A percentile compares a stretch with the other conserved stretches of the same genome.
phyloP scores from a whole-genome alignment of 2,113 vertebrate genomes.

The Fukomys damarensis region DNA sequence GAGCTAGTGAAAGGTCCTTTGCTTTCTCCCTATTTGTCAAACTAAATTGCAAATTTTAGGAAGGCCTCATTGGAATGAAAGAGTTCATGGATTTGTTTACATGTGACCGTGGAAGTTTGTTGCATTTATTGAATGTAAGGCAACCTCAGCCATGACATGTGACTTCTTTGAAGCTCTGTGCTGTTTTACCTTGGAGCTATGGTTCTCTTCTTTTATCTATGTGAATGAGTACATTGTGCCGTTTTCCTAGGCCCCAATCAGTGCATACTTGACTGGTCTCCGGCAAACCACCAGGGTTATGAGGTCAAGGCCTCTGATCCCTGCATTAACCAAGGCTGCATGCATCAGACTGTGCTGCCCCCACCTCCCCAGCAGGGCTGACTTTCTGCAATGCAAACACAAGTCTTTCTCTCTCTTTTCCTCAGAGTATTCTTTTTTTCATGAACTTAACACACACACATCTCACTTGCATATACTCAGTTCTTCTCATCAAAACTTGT shows the following conservation, averaged over 20 bases:
- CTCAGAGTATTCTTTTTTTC: background rate
- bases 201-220: conserved; percentile 38
- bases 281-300: background rate
- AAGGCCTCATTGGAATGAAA: background rate
- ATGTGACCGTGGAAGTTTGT: background rate
- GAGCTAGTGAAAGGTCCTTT: background rate
- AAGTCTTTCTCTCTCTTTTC: background rate
- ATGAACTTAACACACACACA: background rate
- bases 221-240: conserved; percentile 77
- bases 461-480: background rate
- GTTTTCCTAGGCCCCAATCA: conserved; percentile 57
- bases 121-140: background rate
- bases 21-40: background rate
- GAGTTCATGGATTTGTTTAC: background rate
- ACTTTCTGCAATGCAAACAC: background rate
- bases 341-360: background rate
- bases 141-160: background rate
- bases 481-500: background rate
- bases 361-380: background rate
- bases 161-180: background rate
- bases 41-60: background rate
- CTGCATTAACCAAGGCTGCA: background rate
- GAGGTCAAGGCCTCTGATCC: background rate
- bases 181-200: conserved; percentile 47
- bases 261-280: conserved; percentile 51